These are phyloP conservation scores for Drosophila pseudotalamancana DNA, from an alignment of 2,888 invertebrate species.

Conservation along the genomic window DNA sequence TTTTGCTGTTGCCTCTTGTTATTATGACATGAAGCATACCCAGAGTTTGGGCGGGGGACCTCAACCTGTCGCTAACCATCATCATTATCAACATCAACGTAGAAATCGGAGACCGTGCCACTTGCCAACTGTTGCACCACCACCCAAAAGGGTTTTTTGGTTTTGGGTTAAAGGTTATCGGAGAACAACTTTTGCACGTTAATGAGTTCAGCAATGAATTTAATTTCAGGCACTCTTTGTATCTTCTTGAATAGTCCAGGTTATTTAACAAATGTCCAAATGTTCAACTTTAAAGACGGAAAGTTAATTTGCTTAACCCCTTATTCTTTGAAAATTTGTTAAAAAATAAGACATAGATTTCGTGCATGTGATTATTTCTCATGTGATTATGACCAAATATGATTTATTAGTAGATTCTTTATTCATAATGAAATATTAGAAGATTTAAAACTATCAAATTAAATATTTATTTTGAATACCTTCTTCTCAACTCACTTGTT, in stretches of 20 bases:
- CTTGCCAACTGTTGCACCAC: constrained; percentile 59
- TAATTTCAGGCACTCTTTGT: constrained; percentile 54
- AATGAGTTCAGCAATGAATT: constrained; percentile 26
- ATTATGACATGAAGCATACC: constrained; percentile 57
- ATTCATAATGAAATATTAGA: too few species aligned
- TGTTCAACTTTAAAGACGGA: neutral
- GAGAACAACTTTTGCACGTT: constrained; percentile 17
- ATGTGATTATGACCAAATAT: too few species aligned
- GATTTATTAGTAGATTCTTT: too few species aligned
- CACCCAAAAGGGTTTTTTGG: constrained; percentile 31
- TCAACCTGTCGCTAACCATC: constrained; percentile 21
- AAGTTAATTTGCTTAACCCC: neutral
- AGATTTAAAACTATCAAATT: too few species aligned
- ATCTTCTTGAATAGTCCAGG: constrained; percentile 41
- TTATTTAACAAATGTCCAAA: constrained; percentile 38
- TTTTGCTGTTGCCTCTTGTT: constrained; percentile 52
- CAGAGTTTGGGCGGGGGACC: constrained; percentile 6
- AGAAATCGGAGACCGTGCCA: constrained; percentile 13
- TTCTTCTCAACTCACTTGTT: neutral
- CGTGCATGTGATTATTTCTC: too few species aligned
- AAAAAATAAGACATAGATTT: neutral
- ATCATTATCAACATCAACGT: constrained; percentile 38
- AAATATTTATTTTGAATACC: too few species aligned
- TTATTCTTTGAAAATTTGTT: neutral
- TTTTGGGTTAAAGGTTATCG: constrained; percentile 15